These are phyloP conservation scores for Todus mexicanus DNA, from an alignment of 2,797 vertebrate species.

Conservation along the genomic window DNA sequence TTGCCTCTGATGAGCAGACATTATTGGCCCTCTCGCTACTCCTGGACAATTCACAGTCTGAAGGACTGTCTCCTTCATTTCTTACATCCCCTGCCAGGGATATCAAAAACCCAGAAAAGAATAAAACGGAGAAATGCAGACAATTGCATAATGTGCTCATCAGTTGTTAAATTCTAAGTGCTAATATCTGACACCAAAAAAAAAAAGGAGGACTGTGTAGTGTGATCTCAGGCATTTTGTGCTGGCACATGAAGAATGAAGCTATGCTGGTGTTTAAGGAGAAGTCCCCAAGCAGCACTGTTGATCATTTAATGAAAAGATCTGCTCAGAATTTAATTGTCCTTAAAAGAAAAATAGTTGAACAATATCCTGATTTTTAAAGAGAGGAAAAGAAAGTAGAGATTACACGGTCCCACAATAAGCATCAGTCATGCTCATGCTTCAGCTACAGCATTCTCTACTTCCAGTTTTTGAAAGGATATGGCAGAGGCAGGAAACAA, in stretches of 20 bases:
- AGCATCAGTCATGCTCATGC: background rate
- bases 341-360: slow-evolving; percentile 12
- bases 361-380: slow-evolving; percentile 13
- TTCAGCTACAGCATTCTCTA: background rate
- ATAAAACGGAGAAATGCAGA: slow-evolving; percentile 23
- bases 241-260: slow-evolving; percentile 8
- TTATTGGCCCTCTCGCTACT: background rate
- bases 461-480: background rate
- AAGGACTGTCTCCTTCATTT: slow-evolving; percentile 27
- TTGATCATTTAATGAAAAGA: slow-evolving; percentile 46
- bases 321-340: slow-evolving; percentile 45
- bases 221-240: background rate
- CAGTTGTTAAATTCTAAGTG: slow-evolving; percentile 46
- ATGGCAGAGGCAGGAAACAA: background rate
- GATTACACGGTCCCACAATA: background rate
- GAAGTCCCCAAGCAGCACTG: background rate
- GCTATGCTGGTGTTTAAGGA: background rate
- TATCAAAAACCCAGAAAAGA: slow-evolving; percentile 1
- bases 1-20: background rate
- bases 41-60: slow-evolving; percentile 20
- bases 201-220: slow-evolving; percentile 4
- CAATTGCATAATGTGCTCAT: slow-evolving; percentile 42
- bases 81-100: background rate
- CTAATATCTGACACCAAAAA: slow-evolving; percentile 9
- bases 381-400: background rate